These are phyloP conservation scores for Polyommatus icarus DNA, from an alignment of 2,888 invertebrate species.

Conservation along the genomic window DNA sequence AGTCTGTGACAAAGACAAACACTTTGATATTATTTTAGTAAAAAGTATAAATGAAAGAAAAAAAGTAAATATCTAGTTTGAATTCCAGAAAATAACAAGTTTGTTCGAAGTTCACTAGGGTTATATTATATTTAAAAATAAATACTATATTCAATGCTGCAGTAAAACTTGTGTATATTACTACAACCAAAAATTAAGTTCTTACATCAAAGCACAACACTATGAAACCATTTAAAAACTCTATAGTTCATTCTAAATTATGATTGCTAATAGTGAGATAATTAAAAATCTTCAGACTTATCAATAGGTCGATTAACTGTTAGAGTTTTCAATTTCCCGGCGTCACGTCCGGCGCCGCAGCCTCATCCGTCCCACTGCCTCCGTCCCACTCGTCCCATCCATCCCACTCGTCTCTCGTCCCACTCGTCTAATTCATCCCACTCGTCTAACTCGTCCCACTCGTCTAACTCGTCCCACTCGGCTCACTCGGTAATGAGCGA, in stretches of 20 bases:
- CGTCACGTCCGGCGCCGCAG: conserved; percentile 77
- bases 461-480: conserved; percentile 43
- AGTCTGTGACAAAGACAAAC: too few relatives aligned
- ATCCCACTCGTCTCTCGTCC: conserved; percentile 3
- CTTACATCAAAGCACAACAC: background rate
- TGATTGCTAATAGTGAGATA: conserved; percentile 43
- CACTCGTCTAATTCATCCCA: conserved; percentile 36
- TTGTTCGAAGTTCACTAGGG: too few relatives aligned
- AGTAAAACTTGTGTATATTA: too few relatives aligned
- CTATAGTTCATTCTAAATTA: background rate
- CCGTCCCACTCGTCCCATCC: background rate
- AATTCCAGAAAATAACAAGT: too few relatives aligned
- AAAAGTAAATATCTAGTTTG: too few relatives aligned
- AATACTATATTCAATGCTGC: too few relatives aligned
- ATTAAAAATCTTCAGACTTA: conserved; percentile 61
- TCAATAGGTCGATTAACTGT: conserved; percentile 77
- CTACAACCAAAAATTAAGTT: too few relatives aligned
- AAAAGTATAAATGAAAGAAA: too few relatives aligned
- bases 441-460: conserved; percentile 40
- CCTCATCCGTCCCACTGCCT: background rate
- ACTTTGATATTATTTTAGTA: too few relatives aligned
- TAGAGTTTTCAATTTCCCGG: conserved; percentile 80
- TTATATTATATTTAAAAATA: too few relatives aligned
- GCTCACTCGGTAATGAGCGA: conserved; percentile 75
- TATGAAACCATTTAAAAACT: background rate